Evolutionary conservation across 1,140 invertebrate genomes (phyloP), one percentile per base, ranked within the genome.

Genomic region (Drosophila cardini): DNA sequence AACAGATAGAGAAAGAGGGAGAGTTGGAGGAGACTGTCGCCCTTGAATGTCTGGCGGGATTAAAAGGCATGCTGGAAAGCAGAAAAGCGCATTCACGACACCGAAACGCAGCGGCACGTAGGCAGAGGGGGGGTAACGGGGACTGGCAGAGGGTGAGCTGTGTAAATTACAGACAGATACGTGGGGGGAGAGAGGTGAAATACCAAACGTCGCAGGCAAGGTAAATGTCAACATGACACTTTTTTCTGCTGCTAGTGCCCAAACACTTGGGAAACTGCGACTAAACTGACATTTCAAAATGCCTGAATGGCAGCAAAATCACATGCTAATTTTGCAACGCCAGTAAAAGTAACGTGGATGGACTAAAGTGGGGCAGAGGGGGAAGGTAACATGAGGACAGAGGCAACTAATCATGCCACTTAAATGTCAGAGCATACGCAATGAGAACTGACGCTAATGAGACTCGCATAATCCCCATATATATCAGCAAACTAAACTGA

Each of bases 401-500:
- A 36, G 46, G 36, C 21, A 53, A 72, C 83, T 87, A 87, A 86
- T 82, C 78, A 76, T 72, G 76, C 68, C 76, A 87, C 78, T 76
- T 73, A 86, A 82, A 86, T 76, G 82, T 69, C 78, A 73, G 52
- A 43, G 42, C 62, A 58, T 72, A 36, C 52, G 63, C 80, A 64
- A 84, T 65, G 63, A 81, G 71, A 82, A 86, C 52, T 87, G 83
- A 87, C 72, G 76, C 78, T 86, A 86, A 86, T 86, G 83, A 86
- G 70, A 62, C 80, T 78, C 57, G 67, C 72, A 81, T 79, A 79
- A 78, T 65, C 75, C 57, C 34, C 36, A 18, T 53, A 13, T 26
- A 30, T 42, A 46, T 45, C 65, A 42, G 8, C 56, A 6, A 16
- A 16, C 16, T 40, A 36, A 30, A 11, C 56, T n/a, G 38, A 16